These are phyloP conservation scores for Drosophila acutilabella DNA, from an alignment of 2,888 invertebrate genomes.

Conservation along the genomic window DNA sequence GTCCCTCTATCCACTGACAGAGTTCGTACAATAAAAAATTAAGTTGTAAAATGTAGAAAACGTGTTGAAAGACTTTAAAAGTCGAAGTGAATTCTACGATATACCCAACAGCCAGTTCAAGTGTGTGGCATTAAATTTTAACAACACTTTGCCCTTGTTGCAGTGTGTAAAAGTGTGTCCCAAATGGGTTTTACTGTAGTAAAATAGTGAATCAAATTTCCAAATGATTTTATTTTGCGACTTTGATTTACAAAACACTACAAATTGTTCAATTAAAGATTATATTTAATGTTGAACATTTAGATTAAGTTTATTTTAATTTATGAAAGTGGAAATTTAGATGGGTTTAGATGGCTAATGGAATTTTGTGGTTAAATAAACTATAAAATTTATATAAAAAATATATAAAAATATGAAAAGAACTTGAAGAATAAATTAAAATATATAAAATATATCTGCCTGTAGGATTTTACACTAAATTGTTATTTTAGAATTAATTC, in stretches of 20 bases:
- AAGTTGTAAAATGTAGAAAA: constrained; percentile 74
- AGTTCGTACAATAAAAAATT: constrained; percentile 63
- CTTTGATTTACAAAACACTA: neutral
- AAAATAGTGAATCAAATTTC: constrained; percentile 20
- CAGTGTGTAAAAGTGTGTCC: neutral
- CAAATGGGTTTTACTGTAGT: neutral
- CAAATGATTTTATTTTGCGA: constrained; percentile 32
- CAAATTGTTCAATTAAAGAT: neutral
- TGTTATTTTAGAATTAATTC: too few species aligned
- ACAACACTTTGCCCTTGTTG: constrained; percentile 29
- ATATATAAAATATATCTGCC: too few species aligned
- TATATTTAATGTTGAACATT: neutral
- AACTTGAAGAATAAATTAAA: too few species aligned
- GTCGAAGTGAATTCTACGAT: constrained; percentile 47
- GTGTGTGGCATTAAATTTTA: constrained; percentile 48
- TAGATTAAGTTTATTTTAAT: neutral
- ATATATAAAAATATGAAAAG: too few species aligned
- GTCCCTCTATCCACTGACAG: constrained; percentile 34
- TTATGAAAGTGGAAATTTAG: too few species aligned
- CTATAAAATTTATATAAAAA: too few species aligned
- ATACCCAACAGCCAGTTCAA: constrained; percentile 24
- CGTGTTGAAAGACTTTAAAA: constrained; percentile 67
- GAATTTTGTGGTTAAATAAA: too few species aligned
- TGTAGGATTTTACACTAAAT: too few species aligned
- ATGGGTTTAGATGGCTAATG: too few species aligned